Base-by-base conservation (phyloP, 1,140 invertebrate genomes). In the Pachyrhynchus sulphureomaculatus region DNA sequence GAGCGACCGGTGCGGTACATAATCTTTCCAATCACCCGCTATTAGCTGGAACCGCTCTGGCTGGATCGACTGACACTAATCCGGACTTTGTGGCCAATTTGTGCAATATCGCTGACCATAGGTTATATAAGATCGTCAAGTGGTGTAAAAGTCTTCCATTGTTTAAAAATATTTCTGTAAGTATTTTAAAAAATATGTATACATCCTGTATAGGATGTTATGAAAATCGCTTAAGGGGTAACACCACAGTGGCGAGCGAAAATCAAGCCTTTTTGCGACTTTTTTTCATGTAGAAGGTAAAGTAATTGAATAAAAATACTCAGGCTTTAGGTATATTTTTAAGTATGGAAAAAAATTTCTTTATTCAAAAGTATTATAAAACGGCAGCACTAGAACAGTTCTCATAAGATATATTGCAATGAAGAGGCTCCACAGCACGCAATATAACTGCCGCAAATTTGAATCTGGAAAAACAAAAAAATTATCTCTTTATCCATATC, bases 121-220 rank as follows among this genome's bases (percentile, higher is more conserved):
- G 95, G 29, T 84, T 99, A 0, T 98, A 98, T 76, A 96, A 97
- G 80, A 95, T 99, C 67, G 96, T 99, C 51, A 95, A 96, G 74
- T 99, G 96, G 96, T 97, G 95, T 79, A 94, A 98, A 77, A 96
- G 93, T 78, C 79, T 98, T 73, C 95, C 95, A 9, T 84, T 98
- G 3, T 98, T 99, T 76, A 94, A 95, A 75, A 93, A 96, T 77
- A 97, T 98, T 70, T 91, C 92, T 61, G 90, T 92, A 67, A 80
- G 83, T 80, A 34, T 8, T 23, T 32, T 18, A 10, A n/a, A n/a
- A 36, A 6, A 32, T 6, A 32, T 32, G 5, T 12, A 32, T 32
- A n/a, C n/a, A n/a, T n/a, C n/a, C n/a, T n/a, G n/a, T n/a, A n/a
- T n/a, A n/a, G n/a, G n/a, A n/a, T n/a, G 29, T 6, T 12, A 32